These are phyloP conservation scores for Paguma larvata DNA, from an alignment of 2,797 vertebrate genomes.

Conservation along the genomic window DNA sequence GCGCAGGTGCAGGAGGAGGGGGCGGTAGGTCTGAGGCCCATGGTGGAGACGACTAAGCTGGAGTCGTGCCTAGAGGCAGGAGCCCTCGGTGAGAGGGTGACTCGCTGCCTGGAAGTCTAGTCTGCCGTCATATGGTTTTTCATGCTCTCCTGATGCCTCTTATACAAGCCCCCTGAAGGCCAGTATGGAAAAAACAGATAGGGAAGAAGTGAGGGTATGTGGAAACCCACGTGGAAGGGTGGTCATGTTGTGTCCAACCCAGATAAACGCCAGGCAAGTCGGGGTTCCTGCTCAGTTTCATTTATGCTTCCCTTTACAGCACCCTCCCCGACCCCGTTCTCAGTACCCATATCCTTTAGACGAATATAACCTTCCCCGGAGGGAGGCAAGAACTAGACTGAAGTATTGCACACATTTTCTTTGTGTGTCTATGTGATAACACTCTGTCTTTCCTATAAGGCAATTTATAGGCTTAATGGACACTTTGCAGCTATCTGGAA, in stretches of 20 bases:
- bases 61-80: background rate
- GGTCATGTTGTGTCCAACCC: background rate
- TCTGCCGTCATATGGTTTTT: background rate
- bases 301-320: background rate
- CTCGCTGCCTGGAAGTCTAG: background rate
- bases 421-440: background rate
- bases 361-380: background rate
- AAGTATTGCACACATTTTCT: background rate
- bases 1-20: background rate
- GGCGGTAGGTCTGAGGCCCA: background rate
- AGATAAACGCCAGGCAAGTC: slow-evolving; percentile 15
- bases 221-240: background rate
- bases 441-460: background rate
- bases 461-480: background rate
- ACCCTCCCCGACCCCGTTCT: background rate
- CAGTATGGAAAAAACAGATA: background rate
- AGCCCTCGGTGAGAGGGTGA: background rate
- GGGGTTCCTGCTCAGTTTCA: slow-evolving; percentile 9
- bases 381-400: background rate
- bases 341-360: background rate
- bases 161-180: background rate
- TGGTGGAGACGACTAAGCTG: background rate
- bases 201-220: background rate
- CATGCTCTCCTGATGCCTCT: background rate
- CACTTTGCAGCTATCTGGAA: background rate